These are phyloP conservation scores for Drosophila quadrilineata DNA, from an alignment of 1,140 invertebrate genomes.

Conservation along the genomic window DNA sequence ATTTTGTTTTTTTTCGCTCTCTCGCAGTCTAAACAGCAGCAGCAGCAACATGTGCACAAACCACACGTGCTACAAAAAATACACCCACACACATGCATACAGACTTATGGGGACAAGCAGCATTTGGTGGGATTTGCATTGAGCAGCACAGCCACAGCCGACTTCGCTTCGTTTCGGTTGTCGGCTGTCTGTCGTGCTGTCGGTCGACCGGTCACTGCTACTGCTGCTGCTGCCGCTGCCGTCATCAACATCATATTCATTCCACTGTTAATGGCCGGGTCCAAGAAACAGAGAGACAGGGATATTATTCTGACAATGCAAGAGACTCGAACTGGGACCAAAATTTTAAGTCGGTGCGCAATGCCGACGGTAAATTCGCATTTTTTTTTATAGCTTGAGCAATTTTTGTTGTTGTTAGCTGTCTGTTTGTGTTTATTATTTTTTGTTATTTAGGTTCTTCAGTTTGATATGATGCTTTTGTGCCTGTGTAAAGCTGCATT, in stretches of 20 bases:
- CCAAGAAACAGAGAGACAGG: too few species aligned
- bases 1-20: conserved; percentile 12
- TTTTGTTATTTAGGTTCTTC: conserved; percentile 11
- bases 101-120: conserved; percentile 26
- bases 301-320: too few species aligned
- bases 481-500: conserved; percentile 21
- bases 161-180: too few species aligned
- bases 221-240: too few species aligned
- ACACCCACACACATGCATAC: conserved; percentile 40
- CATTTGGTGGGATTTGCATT: conserved; percentile 78
- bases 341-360: not conserved
- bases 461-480: conserved; percentile 15
- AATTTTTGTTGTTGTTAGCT: conserved; percentile 11
- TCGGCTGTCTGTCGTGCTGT: conserved; percentile 20
- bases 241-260: too few species aligned
- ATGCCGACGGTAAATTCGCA: too few species aligned
- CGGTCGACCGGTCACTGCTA: conserved; percentile 9
- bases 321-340: not conserved
- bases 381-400: conserved; percentile 35
- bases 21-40: conserved; percentile 10
- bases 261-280: too few species aligned
- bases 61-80: conserved; percentile 80
- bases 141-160: too few species aligned
- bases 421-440: too few species aligned
- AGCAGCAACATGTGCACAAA: conserved; percentile 80